phyloP scores from a whole-genome alignment of 2,113 vertebrate species.

The Brienomyrus brachyistius region DNA sequence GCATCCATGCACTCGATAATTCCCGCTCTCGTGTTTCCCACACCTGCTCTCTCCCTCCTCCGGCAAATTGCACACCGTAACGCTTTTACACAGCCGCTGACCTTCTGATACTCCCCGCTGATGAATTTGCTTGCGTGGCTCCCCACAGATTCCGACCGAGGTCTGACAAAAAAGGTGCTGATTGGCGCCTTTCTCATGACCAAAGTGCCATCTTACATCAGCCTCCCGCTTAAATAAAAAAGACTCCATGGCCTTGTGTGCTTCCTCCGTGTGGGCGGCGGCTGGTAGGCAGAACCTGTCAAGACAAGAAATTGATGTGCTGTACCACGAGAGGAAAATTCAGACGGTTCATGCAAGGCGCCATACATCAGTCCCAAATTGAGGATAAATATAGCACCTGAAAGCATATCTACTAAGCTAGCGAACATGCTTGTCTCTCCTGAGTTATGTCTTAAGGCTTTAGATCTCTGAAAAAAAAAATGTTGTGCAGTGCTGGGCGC shows the following conservation, averaged over 20 bases:
- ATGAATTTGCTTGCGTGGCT: not conserved
- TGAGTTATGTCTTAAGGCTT: not conserved
- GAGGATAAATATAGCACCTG: constrained; percentile 3
- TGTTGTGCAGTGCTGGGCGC: not conserved
- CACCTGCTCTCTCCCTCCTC: not conserved
- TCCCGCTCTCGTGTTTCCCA: not conserved
- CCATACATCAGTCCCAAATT: not conserved
- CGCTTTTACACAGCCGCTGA: not conserved
- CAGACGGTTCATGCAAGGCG: constrained; percentile 1
- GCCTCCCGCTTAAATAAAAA: not conserved
- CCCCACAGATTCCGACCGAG: not conserved
- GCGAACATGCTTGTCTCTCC: not conserved
- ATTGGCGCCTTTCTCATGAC: not conserved
- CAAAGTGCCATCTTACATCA: not conserved
- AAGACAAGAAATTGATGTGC: not conserved
- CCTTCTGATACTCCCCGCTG: not conserved
- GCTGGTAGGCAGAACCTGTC: not conserved
- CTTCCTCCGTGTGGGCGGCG: not conserved
- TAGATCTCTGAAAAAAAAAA: not conserved
- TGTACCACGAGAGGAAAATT: not conserved
- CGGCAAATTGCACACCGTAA: not conserved
- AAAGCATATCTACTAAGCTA: not conserved
- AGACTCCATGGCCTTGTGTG: not conserved
- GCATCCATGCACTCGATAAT: not conserved
- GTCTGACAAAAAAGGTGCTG: not conserved